Conservation (phyloP, 2,113 vertebrate genomes). For the Motacilla alba region DNA sequence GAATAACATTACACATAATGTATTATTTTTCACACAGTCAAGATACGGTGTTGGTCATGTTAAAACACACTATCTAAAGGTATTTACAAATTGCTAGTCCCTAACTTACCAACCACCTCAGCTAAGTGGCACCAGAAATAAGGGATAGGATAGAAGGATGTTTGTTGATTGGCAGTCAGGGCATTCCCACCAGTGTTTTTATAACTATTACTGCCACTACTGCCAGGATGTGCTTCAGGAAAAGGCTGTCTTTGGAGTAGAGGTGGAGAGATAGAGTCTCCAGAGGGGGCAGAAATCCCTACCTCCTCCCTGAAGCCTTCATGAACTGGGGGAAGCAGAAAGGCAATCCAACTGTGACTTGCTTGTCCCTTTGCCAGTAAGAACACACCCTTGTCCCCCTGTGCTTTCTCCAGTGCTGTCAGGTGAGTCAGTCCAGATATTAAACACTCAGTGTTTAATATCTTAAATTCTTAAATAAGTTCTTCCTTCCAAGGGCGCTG, state of each 20-base stretch:
- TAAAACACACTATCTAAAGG: constrained; percentile 24
- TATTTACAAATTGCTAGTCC: constrained; percentile 17
- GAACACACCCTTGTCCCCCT: background rate
- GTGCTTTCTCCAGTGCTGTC: background rate
- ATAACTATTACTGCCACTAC: background rate
- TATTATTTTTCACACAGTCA: constrained; percentile 18
- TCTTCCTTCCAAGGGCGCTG: background rate
- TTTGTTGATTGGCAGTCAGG: background rate
- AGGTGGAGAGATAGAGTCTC: background rate
- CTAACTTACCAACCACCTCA: background rate
- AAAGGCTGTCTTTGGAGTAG: background rate
- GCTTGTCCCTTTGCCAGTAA: background rate
- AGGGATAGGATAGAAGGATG: background rate
- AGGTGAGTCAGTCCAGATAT: background rate
- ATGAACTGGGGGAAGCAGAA: background rate
- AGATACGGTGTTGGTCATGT: constrained; percentile 21
- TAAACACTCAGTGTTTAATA: background rate
- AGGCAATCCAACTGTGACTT: background rate
- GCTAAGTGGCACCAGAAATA: constrained; percentile 15
- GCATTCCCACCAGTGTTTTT: background rate
- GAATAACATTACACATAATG: background rate
- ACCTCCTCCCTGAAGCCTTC: background rate
- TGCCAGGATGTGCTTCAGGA: background rate
- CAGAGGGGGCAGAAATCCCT: background rate
- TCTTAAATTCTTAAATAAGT: background rate